These are phyloP conservation scores for Apamea sordens DNA, from an alignment of 2,888 invertebrate species.

Conservation along the genomic window DNA sequence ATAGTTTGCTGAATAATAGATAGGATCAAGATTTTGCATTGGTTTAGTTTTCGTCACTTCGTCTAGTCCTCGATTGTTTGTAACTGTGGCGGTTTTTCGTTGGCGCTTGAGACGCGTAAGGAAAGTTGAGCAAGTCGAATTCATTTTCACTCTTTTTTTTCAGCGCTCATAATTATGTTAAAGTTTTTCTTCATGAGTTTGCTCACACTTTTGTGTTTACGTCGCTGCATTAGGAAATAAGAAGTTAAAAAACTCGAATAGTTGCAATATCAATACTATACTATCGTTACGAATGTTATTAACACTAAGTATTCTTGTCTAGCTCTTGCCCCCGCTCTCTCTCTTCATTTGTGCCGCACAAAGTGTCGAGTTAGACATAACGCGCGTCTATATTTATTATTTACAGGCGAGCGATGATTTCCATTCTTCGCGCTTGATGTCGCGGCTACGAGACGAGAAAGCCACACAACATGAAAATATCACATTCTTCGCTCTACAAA, in stretches of 20 bases:
- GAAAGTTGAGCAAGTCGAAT: conserved; percentile 20
- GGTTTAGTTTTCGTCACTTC: background rate
- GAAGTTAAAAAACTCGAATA: background rate
- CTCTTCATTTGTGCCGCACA: conserved; percentile 41
- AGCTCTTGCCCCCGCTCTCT: conserved; percentile 35
- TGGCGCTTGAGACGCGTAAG: background rate
- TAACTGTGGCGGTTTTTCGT: background rate
- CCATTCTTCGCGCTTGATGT: conserved; percentile 79
- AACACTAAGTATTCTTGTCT: conserved; percentile 8
- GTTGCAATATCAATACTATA: background rate
- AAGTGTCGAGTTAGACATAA: conserved; percentile 66
- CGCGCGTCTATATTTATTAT: conserved; percentile 76
- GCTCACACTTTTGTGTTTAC: background rate
- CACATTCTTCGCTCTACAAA: conserved; percentile 66
- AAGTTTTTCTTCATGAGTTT: background rate
- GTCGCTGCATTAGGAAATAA: background rate
- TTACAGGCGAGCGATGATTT: conserved; percentile 76
- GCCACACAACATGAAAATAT: conserved; percentile 72
- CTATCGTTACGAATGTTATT: background rate
- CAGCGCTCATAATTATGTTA: background rate
- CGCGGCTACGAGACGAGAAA: conserved; percentile 76
- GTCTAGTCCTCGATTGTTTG: background rate
- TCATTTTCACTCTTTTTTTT: conserved; percentile 17
- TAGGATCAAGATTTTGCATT: background rate
- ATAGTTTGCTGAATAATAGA: background rate